phyloP scores from a whole-genome alignment of 2,113 vertebrate genomes.

The Ellobius talpinus region DNA sequence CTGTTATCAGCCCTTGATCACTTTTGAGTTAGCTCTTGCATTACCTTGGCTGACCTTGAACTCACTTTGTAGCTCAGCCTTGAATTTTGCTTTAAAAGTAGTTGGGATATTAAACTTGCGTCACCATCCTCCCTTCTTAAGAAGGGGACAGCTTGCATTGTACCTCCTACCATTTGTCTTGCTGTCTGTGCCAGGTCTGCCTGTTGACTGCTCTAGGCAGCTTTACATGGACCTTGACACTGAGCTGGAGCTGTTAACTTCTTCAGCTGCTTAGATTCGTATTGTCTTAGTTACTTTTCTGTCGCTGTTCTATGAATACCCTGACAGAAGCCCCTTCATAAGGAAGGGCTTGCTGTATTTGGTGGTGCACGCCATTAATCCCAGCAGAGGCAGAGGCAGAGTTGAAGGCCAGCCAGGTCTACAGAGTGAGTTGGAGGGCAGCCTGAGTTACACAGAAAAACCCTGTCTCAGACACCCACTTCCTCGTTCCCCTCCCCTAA shows the following conservation, averaged over 20 bases:
- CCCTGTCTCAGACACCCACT: background rate
- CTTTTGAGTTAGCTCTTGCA: background rate
- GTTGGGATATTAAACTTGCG: too few species aligned
- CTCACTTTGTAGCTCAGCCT: background rate
- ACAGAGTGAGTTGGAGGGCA: background rate
- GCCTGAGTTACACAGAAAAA: background rate
- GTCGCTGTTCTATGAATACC: background rate
- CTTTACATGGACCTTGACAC: fast-evolving
- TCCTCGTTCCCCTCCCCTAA: too few species aligned
- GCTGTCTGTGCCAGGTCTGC: background rate
- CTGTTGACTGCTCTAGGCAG: background rate
- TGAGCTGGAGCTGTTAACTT: background rate
- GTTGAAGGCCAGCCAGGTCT: background rate
- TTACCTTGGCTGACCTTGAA: background rate
- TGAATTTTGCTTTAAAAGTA: background rate
- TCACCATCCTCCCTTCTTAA: background rate
- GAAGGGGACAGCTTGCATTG: background rate
- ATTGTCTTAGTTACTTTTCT: background rate
- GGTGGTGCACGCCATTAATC: background rate
- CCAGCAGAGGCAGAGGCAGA: background rate
- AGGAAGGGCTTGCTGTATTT: background rate
- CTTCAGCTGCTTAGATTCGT: background rate
- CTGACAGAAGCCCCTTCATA: background rate
- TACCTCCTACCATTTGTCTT: background rate
- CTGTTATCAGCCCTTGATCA: background rate